Conservation (phyloP, 2,113 vertebrate genomes). For the Dryoscopus gambensis region DNA sequence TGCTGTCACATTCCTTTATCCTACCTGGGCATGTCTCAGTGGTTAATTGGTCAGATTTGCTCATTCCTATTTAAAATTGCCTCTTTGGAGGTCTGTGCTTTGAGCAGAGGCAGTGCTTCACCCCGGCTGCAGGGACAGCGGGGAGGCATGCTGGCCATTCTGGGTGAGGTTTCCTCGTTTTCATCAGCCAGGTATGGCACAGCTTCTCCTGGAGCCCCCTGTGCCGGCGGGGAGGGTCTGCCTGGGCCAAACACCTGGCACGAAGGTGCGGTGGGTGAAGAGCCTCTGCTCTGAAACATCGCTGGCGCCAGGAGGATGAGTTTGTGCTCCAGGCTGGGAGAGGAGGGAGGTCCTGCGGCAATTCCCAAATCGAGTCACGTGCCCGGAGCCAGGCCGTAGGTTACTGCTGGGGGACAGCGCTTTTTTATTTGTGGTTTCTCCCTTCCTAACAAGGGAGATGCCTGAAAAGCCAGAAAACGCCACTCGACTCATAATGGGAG, state of each 20-base stretch:
- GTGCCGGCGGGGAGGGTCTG: background rate
- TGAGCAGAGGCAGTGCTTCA: background rate
- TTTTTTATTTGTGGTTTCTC: background rate
- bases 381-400: background rate
- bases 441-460: background rate
- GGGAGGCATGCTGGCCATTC: background rate
- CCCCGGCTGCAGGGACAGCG: background rate
- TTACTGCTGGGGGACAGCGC: background rate
- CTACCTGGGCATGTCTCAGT: fast-evolving
- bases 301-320: background rate
- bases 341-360: background rate
- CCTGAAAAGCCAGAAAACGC: background rate
- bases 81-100: background rate
- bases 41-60: background rate
- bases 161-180: background rate
- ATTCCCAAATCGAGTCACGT: fast-evolving
- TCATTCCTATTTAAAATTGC: background rate
- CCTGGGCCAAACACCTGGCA: background rate
- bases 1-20: background rate
- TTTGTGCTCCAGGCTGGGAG: background rate
- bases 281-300: background rate
- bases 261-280: fast-evolving
- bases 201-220: background rate
- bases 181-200: fast-evolving
- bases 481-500: background rate